Conservation (phyloP, 2,888 invertebrate species). For the Drosophila mimica region DNA sequence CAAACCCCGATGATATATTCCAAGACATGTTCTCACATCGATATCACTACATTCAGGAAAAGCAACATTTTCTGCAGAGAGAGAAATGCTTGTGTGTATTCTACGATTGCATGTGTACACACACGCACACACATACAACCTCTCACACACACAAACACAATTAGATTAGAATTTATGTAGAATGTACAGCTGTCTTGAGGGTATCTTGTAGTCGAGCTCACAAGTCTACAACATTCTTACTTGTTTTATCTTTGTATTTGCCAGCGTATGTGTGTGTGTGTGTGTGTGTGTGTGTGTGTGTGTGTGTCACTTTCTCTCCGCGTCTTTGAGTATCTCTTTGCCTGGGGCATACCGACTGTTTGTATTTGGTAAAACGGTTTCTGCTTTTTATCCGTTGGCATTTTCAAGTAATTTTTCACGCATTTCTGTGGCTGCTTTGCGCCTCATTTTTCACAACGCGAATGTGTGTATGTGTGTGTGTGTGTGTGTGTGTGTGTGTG, state of each 20-base stretch:
- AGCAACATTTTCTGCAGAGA: no score
- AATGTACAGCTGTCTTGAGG: background rate
- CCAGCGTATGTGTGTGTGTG: conserved; percentile 7
- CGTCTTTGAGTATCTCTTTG: conserved; percentile 29
- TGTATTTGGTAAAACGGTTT: conserved; percentile 64
- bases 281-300: conserved; percentile 11
- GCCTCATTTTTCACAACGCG: conserved; percentile 72
- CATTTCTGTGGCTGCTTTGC: conserved; percentile 81
- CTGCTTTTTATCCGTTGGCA: conserved; percentile 74
- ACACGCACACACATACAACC: no score
- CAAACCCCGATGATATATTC: background rate
- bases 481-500: conserved; percentile 14
- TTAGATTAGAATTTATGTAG: background rate
- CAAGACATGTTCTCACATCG: background rate
- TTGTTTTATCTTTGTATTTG: background rate
- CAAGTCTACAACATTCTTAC: background rate
- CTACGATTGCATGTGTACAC: background rate
- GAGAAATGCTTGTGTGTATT: no score
- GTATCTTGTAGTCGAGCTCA: background rate
- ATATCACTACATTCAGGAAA: background rate
- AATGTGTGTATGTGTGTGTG: conserved; percentile 14
- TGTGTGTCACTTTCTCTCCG: conserved; percentile 20
- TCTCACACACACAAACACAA: background rate
- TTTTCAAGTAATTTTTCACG: conserved; percentile 81
- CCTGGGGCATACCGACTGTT: conserved; percentile 54